phyloP scores from a whole-genome alignment of 2,113 vertebrate genomes.

The Cyanoramphus novaezelandiae region DNA sequence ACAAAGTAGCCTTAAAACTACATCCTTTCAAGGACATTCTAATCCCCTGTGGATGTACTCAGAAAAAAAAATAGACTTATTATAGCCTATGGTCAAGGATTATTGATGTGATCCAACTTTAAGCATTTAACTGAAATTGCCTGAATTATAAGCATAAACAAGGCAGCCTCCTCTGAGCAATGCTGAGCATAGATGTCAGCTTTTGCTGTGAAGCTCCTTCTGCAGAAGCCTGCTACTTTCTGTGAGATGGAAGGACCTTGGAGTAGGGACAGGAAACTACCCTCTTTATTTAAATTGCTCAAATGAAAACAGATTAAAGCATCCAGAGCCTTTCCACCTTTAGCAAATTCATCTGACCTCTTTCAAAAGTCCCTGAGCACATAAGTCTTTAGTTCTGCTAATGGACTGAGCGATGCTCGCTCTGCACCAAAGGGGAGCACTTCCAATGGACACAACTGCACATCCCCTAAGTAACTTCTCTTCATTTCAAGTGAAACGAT shows the following conservation, averaged over 20 bases:
- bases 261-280: not conserved
- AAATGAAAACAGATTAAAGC: not conserved
- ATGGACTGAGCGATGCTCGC: not conserved
- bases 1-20: not conserved
- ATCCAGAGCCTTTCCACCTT: constrained; percentile 33
- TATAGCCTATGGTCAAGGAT: not conserved
- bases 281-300: not conserved
- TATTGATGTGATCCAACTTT: not conserved
- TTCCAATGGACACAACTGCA: not conserved
- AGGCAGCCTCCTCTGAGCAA: not conserved
- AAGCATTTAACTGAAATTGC: not conserved
- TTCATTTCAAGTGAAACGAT: not conserved
- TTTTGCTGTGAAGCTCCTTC: not conserved
- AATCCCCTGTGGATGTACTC: not conserved
- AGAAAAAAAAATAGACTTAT: not conserved
- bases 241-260: rapidly evolving
- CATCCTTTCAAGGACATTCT: not conserved
- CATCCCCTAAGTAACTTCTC: not conserved
- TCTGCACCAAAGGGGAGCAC: not conserved
- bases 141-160: not conserved
- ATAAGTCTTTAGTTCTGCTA: constrained; percentile 12
- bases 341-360: constrained; percentile 36
- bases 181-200: rapidly evolving
- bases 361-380: not conserved
- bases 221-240: not conserved